Evolutionary conservation across 2,797 vertebrate species (phyloP).

Genomic region (Eupleurogrammus muticus): DNA sequence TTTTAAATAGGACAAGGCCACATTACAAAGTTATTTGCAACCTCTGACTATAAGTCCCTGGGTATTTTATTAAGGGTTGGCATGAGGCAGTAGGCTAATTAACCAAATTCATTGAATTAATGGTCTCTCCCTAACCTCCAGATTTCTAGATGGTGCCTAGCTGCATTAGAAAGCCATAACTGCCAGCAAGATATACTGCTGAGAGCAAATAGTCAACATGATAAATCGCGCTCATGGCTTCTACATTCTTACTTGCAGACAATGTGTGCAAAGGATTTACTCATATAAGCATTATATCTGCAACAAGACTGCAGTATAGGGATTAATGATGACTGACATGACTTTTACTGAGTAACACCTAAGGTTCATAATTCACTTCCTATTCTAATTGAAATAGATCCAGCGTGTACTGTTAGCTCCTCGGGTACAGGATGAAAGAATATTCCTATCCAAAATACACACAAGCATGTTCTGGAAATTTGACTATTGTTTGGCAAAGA

Average conservation of each 20-base stretch:
- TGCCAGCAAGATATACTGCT: constrained; percentile 47
- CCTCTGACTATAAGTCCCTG: constrained; percentile 42
- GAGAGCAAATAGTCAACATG: constrained; percentile 51
- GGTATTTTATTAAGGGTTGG: constrained; percentile 56
- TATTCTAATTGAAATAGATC: constrained; percentile 44
- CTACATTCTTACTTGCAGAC: constrained; percentile 42
- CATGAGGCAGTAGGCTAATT: constrained; percentile 62
- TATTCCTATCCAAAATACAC: constrained; percentile 11
- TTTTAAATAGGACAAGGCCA: constrained; percentile 46
- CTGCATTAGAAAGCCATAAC: constrained; percentile 49
- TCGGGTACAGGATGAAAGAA: constrained; percentile 26
- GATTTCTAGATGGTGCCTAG: constrained; percentile 46
- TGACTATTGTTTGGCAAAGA: constrained; percentile 26
- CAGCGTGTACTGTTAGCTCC: constrained; percentile 16
- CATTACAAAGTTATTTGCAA: constrained; percentile 45
- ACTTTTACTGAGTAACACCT: constrained; percentile 31
- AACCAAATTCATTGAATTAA: constrained; percentile 68
- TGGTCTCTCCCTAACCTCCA: constrained; percentile 45
- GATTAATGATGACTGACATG: constrained; percentile 46
- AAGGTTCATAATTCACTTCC: constrained; percentile 28
- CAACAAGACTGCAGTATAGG: constrained; percentile 17
- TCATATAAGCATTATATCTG: constrained; percentile 32
- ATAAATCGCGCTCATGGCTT: constrained; percentile 46
- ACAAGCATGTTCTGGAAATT: constrained; percentile 27
- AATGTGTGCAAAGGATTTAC: constrained; percentile 43